phyloP scores from a whole-genome alignment of 2,797 vertebrate genomes.

The Sylvilagus floridanus region DNA sequence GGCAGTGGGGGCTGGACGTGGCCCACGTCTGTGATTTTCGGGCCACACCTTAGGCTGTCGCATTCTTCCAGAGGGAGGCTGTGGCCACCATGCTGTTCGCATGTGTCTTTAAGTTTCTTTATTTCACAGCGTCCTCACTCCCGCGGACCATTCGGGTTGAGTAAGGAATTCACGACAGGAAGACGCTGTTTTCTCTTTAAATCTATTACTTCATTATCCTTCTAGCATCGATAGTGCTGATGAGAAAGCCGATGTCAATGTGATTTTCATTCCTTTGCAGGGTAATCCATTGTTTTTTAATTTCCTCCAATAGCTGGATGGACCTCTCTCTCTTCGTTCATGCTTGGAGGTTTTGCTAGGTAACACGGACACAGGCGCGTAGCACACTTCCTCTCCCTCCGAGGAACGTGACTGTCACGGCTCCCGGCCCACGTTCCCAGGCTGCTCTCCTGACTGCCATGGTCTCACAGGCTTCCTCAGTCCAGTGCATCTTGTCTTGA shows the following conservation, averaged over 20 bases:
- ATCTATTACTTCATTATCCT: background rate
- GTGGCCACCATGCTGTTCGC: background rate
- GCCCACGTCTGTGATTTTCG: too few species aligned
- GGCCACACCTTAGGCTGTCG: background rate
- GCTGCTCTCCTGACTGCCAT: rapidly evolving
- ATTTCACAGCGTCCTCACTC: background rate
- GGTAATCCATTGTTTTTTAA: background rate
- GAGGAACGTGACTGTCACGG: too few species aligned
- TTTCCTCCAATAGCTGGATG: background rate
- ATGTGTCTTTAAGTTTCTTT: background rate
- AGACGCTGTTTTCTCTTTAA: background rate
- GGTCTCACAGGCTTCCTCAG: background rate
- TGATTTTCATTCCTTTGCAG: background rate
- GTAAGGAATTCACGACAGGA: background rate
- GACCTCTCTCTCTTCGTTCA: background rate
- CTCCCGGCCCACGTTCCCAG: background rate
- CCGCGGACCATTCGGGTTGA: background rate
- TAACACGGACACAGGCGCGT: background rate
- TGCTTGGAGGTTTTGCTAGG: background rate
- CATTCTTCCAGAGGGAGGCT: background rate
- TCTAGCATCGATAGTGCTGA: background rate
- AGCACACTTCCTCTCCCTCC: background rate
- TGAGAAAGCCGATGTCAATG: constrained; percentile 6
- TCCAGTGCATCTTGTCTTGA: background rate
- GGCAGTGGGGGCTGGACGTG: too few species aligned